Percentiles rank a stretch among this genome's conserved stretches.
Conservation (phyloP, 53 echinoderm and acorn worm genomes). For the Echinarachnius parma region DNA sequence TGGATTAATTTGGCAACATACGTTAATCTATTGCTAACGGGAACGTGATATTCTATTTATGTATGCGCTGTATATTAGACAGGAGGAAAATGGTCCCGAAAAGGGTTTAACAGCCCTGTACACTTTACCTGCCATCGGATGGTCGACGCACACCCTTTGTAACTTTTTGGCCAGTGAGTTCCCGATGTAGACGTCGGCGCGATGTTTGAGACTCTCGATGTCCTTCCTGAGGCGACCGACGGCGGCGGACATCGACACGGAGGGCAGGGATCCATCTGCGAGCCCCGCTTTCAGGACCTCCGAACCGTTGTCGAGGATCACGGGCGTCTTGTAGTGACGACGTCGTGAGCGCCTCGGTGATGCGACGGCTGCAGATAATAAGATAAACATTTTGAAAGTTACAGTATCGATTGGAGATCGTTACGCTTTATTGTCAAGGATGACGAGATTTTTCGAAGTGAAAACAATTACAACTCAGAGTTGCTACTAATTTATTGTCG, state of each 20-base stretch:
- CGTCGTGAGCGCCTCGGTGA: conserved; percentile 28
- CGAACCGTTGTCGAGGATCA: conserved; percentile 89
- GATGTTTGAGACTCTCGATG: conserved; percentile 28
- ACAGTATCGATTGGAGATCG: too few relatives aligned
- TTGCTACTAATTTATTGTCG: too few relatives aligned
- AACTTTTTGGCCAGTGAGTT: conserved; percentile 17
- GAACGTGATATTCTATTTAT: too few relatives aligned
- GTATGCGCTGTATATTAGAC: too few relatives aligned
- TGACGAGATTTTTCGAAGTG: too few relatives aligned
- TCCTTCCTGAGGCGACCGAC: conserved; percentile 46
- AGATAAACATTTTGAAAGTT: background rate
- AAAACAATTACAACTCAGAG: too few relatives aligned
- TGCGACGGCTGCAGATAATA: background rate
- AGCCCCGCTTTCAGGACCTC: conserved; percentile 80
- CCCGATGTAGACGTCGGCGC: conserved; percentile 13
- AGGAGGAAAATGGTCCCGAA: too few relatives aligned
- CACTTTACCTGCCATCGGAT: conserved; percentile 60
- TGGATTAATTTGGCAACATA: too few relatives aligned
- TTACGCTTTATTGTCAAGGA: too few relatives aligned
- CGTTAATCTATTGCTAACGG: too few relatives aligned
- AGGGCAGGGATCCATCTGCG: conserved; percentile 61
- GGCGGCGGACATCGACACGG: conserved; percentile 61
- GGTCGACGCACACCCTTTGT: conserved; percentile 49
- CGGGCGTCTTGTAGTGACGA: conserved; percentile 55
- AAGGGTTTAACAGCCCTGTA: too few relatives aligned